Base-by-base conservation (phyloP, 2,113 vertebrate genomes). In the Coryphaenoides rupestris region DNA sequence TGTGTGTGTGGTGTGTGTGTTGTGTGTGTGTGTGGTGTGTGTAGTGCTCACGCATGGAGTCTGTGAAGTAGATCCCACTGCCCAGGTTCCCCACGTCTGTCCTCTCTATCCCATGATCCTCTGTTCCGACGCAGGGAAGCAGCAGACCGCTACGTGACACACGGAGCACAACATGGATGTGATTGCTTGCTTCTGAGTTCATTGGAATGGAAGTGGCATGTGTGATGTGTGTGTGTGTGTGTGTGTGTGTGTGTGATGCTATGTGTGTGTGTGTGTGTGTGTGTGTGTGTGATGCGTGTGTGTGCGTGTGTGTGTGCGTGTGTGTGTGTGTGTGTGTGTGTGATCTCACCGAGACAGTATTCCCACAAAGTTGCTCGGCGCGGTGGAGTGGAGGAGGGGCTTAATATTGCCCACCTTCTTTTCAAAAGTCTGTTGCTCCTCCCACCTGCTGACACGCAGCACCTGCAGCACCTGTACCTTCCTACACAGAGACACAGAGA, bases 31-130 rank as follows among this genome's bases (percentile, higher is more conserved):
- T 40, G 33, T 12, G 13, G 6, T n/a, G 21, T 62, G 3, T 17
- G 24, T 22, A 19, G 0, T 12, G 47, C 92, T 67, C 9, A 95
- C 94, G 89, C 45, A 93, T 1, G 1, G 92, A 86, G 58, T 95
- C 70, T 19, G 87, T 93, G 58, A 96, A 95, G 80, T 98, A 95
- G 82, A 95, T 93, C 26, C 95, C 94, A 64, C 90, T 89, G 62
- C 94, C 94, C 55, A 98, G 92, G 73, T 92, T 87, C 19, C 94
- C 94, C 2, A 68, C 0, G 28, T 95, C 93, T 15, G 92, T 95
- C 74, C 93, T 91, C 70, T 91, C 62, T 23, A 94, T 80, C 14
- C 93, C 94, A 74, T 88, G 87, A 67, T 90, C 84, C 88, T 94
- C 92, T 64, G 89, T 91, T 61, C 87, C 87, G 17, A 83, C 77